Evolutionary conservation across 30 jellyfish, hydroid and myxozoan genomes (phyloP), one percentile per base, ranked within the genome.

Genomic region (Pelagia noctiluca): DNA sequence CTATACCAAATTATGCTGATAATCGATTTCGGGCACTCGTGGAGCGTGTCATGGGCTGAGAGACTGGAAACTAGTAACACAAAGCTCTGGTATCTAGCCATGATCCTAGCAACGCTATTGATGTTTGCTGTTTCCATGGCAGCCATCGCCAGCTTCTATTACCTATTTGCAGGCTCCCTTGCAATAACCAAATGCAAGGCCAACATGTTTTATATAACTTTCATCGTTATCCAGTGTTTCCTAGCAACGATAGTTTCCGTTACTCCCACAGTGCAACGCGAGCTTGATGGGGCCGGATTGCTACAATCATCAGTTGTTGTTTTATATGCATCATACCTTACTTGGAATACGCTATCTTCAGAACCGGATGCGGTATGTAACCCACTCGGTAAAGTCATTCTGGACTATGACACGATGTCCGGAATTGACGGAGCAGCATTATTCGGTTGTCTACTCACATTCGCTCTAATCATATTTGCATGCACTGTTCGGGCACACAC

Each of bases 21-120:
- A 23, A 94, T 94, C 22, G 99, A 94, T 75, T 94, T 94, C 69
- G 99, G 99, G 1, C 97, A 94, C 63, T 94, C 99, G 48, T 94
- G 99, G 99, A 90, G 98, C 35, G 69, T 94, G 12, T 74, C 97
- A 10, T 94, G 99, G 99, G 99, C 99, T 3, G 99, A 94, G 57
- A 88, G 71, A 73, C 85, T 94, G 62, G 99, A 94, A 71, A 76
- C 96, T 16, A 91, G 89, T 46, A 47, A 84, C 70, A 63, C 99
- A 13, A 94, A 88, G 63, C 68, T 88, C 16, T 94, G 99, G 99
- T 94, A 94, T 68, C 35, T 83, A 10, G 97, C 99, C 16, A 94
- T 94, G 99, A 90, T 91, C 23, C 36, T 88, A 29, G 95, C 96
- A 3, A 94, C 99, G 5, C 71, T 87, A 16, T 69, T 94, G 3